phyloP scores from a whole-genome alignment of 2,888 invertebrate genomes.

The Omphaloscelis lunosa region DNA sequence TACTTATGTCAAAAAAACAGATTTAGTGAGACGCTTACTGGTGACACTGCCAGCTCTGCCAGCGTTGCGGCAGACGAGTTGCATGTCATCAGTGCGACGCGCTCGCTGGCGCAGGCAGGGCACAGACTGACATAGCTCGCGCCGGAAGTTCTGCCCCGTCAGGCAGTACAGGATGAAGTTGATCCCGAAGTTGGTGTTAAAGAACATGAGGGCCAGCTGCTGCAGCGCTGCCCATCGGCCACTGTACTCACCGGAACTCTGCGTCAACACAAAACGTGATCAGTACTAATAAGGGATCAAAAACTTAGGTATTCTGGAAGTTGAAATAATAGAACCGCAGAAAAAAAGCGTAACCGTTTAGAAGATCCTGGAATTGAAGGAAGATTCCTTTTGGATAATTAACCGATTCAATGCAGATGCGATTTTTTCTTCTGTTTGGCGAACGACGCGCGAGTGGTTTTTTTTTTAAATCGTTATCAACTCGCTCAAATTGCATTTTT shows the following conservation, averaged over 20 bases:
- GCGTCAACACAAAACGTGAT: conserved; percentile 46
- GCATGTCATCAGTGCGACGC: conserved; percentile 50
- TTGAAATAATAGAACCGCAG: neutral
- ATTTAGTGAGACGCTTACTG: conserved; percentile 73
- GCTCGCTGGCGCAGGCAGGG: conserved; percentile 69
- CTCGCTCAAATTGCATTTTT: no score
- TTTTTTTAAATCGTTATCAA: no score
- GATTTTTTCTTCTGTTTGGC: no score
- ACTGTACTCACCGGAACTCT: conserved; percentile 75
- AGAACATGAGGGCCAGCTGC: conserved; percentile 92
- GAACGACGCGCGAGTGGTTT: no score
- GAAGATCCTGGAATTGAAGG: neutral
- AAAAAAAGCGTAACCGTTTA: neutral
- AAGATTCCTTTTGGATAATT: no score
- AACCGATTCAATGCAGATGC: neutral
- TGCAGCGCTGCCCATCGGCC: conserved; percentile 91
- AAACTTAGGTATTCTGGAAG: neutral
- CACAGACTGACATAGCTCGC: conserved; percentile 84
- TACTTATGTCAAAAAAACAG: no score
- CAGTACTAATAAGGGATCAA: neutral
- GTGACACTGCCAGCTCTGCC: conserved; percentile 75
- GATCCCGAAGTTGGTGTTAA: conserved; percentile 95
- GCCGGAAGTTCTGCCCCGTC: conserved; percentile 95
- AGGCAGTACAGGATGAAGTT: conserved; percentile 96
- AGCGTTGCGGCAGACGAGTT: conserved; percentile 51